Conservation (phyloP, 2,797 vertebrate genomes). For the Enteromius unitaeniatus region DNA sequence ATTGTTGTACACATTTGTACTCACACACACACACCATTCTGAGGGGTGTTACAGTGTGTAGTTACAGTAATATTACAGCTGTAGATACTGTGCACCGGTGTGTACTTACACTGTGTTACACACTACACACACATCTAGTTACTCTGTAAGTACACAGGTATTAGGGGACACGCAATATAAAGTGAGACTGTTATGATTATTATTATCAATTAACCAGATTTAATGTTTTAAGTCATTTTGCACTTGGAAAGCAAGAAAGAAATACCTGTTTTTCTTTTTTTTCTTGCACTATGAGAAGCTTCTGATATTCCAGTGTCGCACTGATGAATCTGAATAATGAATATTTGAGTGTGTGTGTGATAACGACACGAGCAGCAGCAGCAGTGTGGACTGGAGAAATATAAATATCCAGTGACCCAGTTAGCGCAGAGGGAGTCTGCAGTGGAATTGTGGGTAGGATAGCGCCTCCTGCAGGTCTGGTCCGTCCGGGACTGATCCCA, state of each 20-base stretch:
- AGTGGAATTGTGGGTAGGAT: constrained; percentile 23
- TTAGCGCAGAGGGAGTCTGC: not conserved
- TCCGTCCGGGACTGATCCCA: not conserved
- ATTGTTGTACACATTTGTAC: no score
- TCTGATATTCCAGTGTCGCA: not conserved
- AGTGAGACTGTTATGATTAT: no score
- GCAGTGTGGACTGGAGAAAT: not conserved
- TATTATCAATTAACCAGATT: not conserved
- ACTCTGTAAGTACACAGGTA: no score
- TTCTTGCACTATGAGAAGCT: not conserved
- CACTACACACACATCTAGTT: no score
- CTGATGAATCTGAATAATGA: no score
- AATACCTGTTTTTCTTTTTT: no score
- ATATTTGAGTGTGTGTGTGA: not conserved
- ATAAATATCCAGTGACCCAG: constrained; percentile 36
- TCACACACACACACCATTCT: no score
- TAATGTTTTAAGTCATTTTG: not conserved
- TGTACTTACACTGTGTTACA: no score
- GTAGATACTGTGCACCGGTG: no score
- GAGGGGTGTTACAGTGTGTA: no score
- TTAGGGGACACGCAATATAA: no score
- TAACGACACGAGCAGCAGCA: not conserved
- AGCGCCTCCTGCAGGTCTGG: not conserved
- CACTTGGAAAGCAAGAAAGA: not conserved
- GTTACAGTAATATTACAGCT: no score